Evolutionary conservation across 2,113 vertebrate species (phyloP), one percentile per base, ranked within the genome.

Genomic region (Dicrurus megarhynchus): DNA sequence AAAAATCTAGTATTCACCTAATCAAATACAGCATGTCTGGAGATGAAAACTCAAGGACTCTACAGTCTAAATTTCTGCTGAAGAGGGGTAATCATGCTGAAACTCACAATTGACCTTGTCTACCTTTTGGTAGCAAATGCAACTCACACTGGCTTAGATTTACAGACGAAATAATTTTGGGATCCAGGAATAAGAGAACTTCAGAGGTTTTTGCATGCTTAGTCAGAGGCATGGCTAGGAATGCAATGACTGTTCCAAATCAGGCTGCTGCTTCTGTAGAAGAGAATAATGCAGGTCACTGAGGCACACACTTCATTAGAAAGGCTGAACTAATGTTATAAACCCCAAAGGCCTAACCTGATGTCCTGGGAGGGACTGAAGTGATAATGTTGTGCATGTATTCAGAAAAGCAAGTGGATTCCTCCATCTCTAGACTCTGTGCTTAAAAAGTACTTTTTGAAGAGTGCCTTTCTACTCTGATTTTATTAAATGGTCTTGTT

Each of bases 111-210:
- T 63, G 68, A 68, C 27, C 47, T 75, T 83, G 3, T 28, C 53
- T 64, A 3, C 16, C 33, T 93, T 87, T 69, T 47, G 27, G 69
- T 64, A 73, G 60, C 18, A 65, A 39, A 82, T 21, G 26, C 13
- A 9, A 30, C 47, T 63, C 0, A 0, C 7, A 5, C 8, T 57
- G 61, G n/a, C 17, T 83, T 86, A 27, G 39, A 52, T 86, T 30
- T 79, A 59, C 27, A 55, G 30, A 14, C 73, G 27, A 76, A 68
- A 55, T 86, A 28, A 35, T 50, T 67, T 68, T 46, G 18, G 30
- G 33, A 80, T 79, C 39, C 15, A 16, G 47, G 57, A 92, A 60
- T 50, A 37, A 46, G 22, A 75, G 55, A 84, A 88, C 30, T 57
- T 79, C 14, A 39, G 49, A 37, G 30, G 10, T 68, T 79, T 93